Evolutionary conservation across 2,888 invertebrate species (phyloP).

Genomic region (Polia nebulosa): DNA sequence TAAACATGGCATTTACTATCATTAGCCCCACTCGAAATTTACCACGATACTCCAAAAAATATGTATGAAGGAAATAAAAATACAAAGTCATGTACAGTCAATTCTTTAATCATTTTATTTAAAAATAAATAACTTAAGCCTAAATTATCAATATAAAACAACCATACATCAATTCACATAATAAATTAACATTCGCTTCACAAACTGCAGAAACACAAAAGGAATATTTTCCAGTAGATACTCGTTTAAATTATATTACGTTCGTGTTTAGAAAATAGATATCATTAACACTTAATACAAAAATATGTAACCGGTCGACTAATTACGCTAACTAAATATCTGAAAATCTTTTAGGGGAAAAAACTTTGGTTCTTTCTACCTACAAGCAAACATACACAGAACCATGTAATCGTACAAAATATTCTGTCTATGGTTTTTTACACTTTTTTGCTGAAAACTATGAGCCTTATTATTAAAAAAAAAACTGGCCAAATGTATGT

Average conservation of each 20-base stretch:
- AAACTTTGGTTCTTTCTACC: no score
- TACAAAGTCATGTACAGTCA: not conserved
- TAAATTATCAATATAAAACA: slow-evolving; percentile 21
- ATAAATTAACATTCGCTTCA: slow-evolving; percentile 39
- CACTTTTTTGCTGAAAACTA: no score
- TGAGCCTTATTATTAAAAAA: no score
- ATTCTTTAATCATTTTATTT: slow-evolving; percentile 25
- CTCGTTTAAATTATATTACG: not conserved
- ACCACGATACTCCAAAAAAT: not conserved
- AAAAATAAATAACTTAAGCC: slow-evolving; percentile 46
- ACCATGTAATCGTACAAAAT: no score
- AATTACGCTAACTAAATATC: not conserved
- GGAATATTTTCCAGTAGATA: not conserved
- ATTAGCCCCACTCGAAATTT: not conserved
- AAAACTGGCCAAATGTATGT: no score
- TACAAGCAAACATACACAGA: no score
- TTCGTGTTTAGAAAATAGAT: slow-evolving; percentile 9
- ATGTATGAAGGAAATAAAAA: not conserved
- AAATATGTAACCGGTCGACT: not conserved
- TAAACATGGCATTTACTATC: no score
- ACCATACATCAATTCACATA: slow-evolving; percentile 30
- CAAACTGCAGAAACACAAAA: slow-evolving; percentile 1
- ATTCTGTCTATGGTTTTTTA: no score
- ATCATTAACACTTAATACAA: not conserved
- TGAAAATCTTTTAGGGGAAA: no score